Base-by-base conservation (phyloP, 2,888 invertebrate species). In the Silvanus unidentatus region DNA sequence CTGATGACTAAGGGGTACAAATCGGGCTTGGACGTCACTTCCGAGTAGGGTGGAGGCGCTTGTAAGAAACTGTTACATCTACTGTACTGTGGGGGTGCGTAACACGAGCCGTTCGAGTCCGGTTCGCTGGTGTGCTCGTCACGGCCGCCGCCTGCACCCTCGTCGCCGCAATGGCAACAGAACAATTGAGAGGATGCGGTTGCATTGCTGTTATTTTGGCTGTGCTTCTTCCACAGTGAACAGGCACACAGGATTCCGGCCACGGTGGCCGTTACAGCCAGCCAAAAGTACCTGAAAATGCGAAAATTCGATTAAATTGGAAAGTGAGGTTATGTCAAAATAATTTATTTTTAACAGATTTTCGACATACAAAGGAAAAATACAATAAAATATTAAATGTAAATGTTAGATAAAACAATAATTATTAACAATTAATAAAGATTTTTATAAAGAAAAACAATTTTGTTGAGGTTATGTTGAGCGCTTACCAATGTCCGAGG, bases 11-110 rank as follows among this genome's bases (percentile, higher is more conserved):
- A 72, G 1, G 90, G 90, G 65, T 90, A 90, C 8, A 90, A 73
- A 65, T 90, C 89, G 8, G 90, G 90, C 60, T 90, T 90, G 10
- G 89, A 85, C 45, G 89, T 86, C 53, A 89, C 89, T 81, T 89
- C 89, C 49, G 86, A 84, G 71, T 90, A 90, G 1, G 89, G 89
- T 16, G 88, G 88, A 13, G 89, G 89, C 1, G 84, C 82, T 65
- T 86, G 87, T 62, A 87, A 86, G 66, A 89, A 86, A 45, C 88
- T 88, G 47, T 84, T 84, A 64, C 89, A 89, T 64, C 88, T 81
- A 66, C 87, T 87, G 69, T 89, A 90, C 59, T 87, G 85, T 0
- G 89, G 89, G 6, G 89, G 89, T 0, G 85, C 84, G 70, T 86
- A 89, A 61, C 86, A 85, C 1, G 88, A 88, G 30, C 86, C 86